Percentiles rank a stretch among this genome's conserved stretches.
Conservation (phyloP, 2,113 vertebrate genomes). For the Triplophysa tibetana region DNA sequence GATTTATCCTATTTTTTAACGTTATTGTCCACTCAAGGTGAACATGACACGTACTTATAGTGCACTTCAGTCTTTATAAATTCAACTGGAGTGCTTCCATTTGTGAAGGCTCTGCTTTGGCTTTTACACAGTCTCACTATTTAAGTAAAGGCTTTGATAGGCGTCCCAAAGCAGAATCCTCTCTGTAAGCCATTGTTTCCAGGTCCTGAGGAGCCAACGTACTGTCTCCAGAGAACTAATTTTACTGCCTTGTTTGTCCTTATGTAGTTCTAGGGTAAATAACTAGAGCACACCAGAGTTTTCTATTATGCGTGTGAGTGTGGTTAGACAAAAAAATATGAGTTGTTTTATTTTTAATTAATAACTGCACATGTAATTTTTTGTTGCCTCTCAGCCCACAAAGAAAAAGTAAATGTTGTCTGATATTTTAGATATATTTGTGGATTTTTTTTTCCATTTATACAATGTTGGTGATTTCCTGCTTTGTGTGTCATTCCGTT, state of each 20-base stretch:
- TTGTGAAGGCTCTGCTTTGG: conserved; percentile 41
- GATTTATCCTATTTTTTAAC: conserved; percentile 31
- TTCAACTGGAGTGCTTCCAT: conserved; percentile 41
- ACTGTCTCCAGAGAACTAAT: conserved; percentile 44
- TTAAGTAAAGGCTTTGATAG: conserved; percentile 52
- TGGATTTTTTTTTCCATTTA: not conserved
- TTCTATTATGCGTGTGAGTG: not conserved
- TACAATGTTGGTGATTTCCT: not conserved
- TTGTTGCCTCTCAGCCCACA: not conserved
- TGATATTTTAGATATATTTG: not conserved
- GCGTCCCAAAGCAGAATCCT: conserved; percentile 44
- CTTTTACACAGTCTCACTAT: conserved; percentile 32
- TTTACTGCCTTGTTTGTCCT: conserved; percentile 49
- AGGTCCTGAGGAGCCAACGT: conserved; percentile 29
- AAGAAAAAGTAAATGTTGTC: not conserved
- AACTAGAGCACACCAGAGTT: conserved; percentile 17
- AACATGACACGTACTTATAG: conserved; percentile 37
- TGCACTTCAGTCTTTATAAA: conserved; percentile 43
- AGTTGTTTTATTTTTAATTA: not conserved
- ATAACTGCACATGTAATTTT: conserved; percentile 23
- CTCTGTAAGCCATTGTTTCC: conserved; percentile 44
- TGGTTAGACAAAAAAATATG: not conserved
- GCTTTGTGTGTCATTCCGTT: not conserved
- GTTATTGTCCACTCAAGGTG: conserved; percentile 31
- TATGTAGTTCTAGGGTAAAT: conserved; percentile 45